Percentiles rank a stretch among this genome's conserved stretches.
These are phyloP conservation scores for Drosophila auraria DNA, from an alignment of 1,140 invertebrate species.

Conservation along the genomic window DNA sequence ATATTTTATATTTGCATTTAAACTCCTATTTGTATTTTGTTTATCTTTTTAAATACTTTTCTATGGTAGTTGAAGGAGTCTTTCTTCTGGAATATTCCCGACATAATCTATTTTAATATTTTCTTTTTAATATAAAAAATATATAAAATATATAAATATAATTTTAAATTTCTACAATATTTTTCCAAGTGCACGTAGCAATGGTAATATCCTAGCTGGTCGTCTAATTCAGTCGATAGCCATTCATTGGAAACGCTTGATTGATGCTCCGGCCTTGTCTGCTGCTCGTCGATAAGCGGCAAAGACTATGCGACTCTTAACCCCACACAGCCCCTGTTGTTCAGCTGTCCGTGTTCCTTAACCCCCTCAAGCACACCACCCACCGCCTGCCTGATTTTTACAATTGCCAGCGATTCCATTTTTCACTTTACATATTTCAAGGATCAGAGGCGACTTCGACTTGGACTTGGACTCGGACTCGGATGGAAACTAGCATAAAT, in stretches of 20 bases:
- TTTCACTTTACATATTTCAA: slow-evolving; percentile 77
- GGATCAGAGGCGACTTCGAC: slow-evolving; percentile 46
- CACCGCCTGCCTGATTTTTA: slow-evolving; percentile 33
- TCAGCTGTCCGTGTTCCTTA: background rate
- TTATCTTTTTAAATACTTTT: too few species aligned
- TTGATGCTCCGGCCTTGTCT: slow-evolving; percentile 79
- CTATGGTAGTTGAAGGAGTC: too few species aligned
- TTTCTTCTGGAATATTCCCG: too few species aligned
- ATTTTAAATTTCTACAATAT: background rate
- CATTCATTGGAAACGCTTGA: slow-evolving; percentile 83
- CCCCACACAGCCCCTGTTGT: slow-evolving; percentile 19
- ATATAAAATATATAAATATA: too few species aligned
- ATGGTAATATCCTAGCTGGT: slow-evolving; percentile 47
- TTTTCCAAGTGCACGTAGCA: background rate
- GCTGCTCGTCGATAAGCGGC: slow-evolving; percentile 69
- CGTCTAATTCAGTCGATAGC: slow-evolving; percentile 80
- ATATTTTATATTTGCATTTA: too few species aligned
- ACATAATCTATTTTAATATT: too few species aligned
- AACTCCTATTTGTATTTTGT: too few species aligned
- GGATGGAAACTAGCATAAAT: slow-evolving; percentile 56
- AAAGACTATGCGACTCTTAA: slow-evolving; percentile 47
- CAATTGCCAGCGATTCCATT: slow-evolving; percentile 64
- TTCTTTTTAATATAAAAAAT: too few species aligned
- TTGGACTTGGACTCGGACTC: slow-evolving; percentile 27
- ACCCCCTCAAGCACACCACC: background rate